Percentiles rank a stretch among this genome's conserved stretches.
phyloP scores from a whole-genome alignment of 2,888 invertebrate genomes.

The Hirtodrosophila confusa region DNA sequence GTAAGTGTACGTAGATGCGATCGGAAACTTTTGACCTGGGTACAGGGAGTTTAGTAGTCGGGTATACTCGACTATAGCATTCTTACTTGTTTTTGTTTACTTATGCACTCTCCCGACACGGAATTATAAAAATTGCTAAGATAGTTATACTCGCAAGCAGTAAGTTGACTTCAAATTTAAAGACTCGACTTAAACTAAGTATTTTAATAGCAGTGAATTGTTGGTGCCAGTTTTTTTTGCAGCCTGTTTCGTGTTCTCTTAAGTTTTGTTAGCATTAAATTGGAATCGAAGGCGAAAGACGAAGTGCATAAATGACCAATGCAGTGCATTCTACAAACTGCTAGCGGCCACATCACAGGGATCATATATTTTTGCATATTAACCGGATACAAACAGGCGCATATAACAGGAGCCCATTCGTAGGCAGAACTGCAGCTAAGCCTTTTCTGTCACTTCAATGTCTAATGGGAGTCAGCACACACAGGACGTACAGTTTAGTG shows the following conservation, averaged over 20 bases:
- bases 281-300: constrained; percentile 54
- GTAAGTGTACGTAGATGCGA: too few species aligned
- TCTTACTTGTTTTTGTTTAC: too few species aligned
- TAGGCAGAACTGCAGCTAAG: not conserved
- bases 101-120: too few species aligned
- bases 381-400: constrained; percentile 7
- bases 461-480: constrained; percentile 44
- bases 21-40: too few species aligned
- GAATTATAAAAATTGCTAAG: too few species aligned
- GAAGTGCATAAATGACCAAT: constrained; percentile 53
- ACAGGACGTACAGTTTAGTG: constrained; percentile 41
- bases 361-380: constrained; percentile 45
- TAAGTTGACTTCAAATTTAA: too few species aligned
- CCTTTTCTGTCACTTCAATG: constrained; percentile 50
- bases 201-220: not conserved
- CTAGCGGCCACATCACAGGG: constrained; percentile 5
- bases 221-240: constrained; percentile 2
- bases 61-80: too few species aligned
- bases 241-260: constrained; percentile 20
- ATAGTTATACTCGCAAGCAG: too few species aligned
- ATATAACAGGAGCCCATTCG: not conserved
- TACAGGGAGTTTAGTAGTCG: too few species aligned
- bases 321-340: constrained; percentile 27
- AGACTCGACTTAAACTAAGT: too few species aligned
- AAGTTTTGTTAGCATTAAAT: constrained; percentile 58